A percentile compares a stretch with the other conserved stretches of the same genome.
These are phyloP conservation scores for Sthenelais limicola DNA, from an alignment of 2,888 invertebrate genomes.

Conservation along the genomic window DNA sequence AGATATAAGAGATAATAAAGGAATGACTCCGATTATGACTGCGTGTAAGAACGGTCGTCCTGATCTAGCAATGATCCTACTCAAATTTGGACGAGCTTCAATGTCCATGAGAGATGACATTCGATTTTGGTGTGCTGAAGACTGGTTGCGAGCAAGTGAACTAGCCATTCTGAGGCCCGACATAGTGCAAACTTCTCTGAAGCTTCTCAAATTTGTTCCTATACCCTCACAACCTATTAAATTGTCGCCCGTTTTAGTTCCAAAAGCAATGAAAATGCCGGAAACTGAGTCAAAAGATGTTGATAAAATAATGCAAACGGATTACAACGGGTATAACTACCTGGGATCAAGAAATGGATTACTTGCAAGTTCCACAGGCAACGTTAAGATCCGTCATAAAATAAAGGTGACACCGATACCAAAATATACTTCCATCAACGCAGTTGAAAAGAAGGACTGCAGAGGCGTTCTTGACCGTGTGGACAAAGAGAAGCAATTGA, in stretches of 20 bases:
- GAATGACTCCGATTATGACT: constrained; percentile 22
- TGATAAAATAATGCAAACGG: constrained; percentile 1
- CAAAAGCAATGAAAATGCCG: no score
- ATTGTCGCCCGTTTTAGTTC: no score
- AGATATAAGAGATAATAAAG: background rate
- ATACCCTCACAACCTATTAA: no score
- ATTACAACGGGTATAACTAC: constrained; percentile 5
- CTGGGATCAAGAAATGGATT: background rate
- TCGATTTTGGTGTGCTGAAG: constrained; percentile 25
- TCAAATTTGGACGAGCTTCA: constrained; percentile 2
- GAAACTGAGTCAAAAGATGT: no score
- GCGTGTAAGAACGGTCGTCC: constrained; percentile 6
- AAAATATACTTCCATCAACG: no score
- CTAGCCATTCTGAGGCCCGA: constrained; percentile 23
- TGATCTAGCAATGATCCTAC: constrained; percentile 7
- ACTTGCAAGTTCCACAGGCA: constrained; percentile 13
- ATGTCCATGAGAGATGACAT: constrained; percentile 15
- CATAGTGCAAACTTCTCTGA: background rate
- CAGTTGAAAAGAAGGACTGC: no score
- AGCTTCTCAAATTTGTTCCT: background rate
- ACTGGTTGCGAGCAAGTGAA: constrained; percentile 21
- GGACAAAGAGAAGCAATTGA: no score
- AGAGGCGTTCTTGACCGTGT: no score
- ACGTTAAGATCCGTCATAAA: background rate
- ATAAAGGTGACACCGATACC: no score